Evolutionary conservation across 2,113 vertebrate species (phyloP).

Genomic region (Coptodon bakossiorum): DNA sequence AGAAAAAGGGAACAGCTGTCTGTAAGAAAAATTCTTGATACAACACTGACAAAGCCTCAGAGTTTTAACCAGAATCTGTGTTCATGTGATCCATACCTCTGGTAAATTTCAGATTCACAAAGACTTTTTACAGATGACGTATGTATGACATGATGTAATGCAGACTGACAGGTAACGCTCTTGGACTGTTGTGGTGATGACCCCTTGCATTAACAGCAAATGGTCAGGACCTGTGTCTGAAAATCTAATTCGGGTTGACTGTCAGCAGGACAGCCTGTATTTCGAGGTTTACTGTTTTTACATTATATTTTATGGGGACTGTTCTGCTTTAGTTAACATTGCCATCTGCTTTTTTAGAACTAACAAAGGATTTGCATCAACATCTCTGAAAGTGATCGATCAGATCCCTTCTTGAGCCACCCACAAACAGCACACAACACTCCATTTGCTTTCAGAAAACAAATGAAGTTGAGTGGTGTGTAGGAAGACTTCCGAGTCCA

Average conservation of each 20-base stretch:
- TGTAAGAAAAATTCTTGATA: not conserved
- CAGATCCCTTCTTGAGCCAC: not conserved
- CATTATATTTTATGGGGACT: not conserved
- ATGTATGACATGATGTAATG: not conserved
- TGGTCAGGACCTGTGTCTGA: not conserved
- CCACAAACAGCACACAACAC: not conserved
- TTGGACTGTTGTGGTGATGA: not conserved
- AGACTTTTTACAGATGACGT: not conserved
- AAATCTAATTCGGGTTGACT: not conserved
- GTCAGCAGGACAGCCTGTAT: not conserved
- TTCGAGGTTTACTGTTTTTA: not conserved
- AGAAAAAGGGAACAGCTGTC: not conserved
- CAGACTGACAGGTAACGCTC: not conserved
- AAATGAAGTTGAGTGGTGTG: not conserved
- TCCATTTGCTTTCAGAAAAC: not conserved
- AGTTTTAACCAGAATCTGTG: not conserved
- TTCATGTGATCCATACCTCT: not conserved
- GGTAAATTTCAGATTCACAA: not conserved
- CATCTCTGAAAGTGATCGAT: not conserved
- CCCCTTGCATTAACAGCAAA: not conserved
- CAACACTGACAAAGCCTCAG: not conserved
- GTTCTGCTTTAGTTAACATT: not conserved
- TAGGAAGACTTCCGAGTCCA: not conserved
- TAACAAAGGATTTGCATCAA: not conserved
- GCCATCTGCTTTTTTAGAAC: not conserved